These are phyloP conservation scores for Aspidoscelis tigris DNA, from an alignment of 2,113 vertebrate genomes.

Conservation along the genomic window DNA sequence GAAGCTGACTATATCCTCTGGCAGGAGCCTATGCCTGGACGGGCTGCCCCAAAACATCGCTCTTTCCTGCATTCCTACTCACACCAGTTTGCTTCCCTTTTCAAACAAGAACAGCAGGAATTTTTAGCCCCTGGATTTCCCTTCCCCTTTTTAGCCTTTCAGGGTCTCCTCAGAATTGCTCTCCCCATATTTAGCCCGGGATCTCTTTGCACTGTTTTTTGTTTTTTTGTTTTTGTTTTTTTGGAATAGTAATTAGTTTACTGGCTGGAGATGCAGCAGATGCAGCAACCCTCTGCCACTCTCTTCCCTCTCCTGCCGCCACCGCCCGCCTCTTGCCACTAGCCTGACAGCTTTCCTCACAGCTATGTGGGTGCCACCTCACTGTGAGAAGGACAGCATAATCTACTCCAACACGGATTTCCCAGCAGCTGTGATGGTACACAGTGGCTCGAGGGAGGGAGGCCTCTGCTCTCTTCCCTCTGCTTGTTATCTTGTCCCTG, in stretches of 20 bases:
- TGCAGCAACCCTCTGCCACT: neutral
- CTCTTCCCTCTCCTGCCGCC: neutral
- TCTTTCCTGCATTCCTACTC: neutral
- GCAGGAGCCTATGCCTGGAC: neutral
- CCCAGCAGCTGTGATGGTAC: slow-evolving; percentile 22
- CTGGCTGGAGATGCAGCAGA: neutral
- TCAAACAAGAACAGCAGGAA: neutral
- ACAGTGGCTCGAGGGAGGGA: neutral
- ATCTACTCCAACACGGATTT: neutral
- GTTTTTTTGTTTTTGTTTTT: too few relatives aligned
- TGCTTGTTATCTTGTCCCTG: too few relatives aligned
- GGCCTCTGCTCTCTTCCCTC: neutral
- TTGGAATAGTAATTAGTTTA: slow-evolving; percentile 2
- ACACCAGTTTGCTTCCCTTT: neutral
- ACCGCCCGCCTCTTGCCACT: neutral
- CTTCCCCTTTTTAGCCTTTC: neutral
- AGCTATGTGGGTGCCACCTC: slow-evolving; percentile 13
- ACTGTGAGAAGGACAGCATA: neutral
- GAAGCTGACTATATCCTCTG: neutral
- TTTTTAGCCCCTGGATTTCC: neutral
- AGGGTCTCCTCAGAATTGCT: neutral
- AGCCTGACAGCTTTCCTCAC: slow-evolving; percentile 20
- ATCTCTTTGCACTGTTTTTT: neutral
- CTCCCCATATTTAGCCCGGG: neutral
- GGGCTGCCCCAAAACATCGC: neutral